Base-by-base conservation (phyloP, 2,113 vertebrate genomes). In the Hypanus sabinus region DNA sequence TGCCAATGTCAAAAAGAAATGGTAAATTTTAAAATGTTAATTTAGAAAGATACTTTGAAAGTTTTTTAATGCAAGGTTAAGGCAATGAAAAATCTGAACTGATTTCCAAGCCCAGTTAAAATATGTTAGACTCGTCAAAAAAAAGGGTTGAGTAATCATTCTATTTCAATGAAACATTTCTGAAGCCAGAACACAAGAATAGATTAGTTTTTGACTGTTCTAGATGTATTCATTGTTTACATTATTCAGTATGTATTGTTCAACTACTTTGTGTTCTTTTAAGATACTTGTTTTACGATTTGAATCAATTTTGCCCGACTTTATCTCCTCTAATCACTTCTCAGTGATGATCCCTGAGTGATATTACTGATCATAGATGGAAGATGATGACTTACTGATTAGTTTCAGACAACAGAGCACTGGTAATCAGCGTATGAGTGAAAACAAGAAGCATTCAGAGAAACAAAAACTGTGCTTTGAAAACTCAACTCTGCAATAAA, bases 341-440 rank as follows among this genome's bases (percentile, higher is more conserved):
- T 88, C 57, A 88, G 27, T 88, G 10, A 3, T 88, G 60, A 88
- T 88, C 27, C 83, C 27, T n/a, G 27, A 88, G 4, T 88, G 55
- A 83, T n/a, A 88, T n/a, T 88, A 3, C 83, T 62, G 57, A n/a
- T 62, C 83, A 12, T 88, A 16, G 16, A 11, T n/a, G n/a, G 57
- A n/a, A 81, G 60, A 88, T 88, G 83, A 88, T 88, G 27, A 30
- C 57, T 88, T 55, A 62, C 57, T n/a, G 55, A 88, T 60, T 88
- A n/a, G 30, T 76, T 30, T 88, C 57, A 88, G 60, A 88, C 4
- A 57, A 30, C 27, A 1, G 83, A 88, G 60, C 83, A 88, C n/a
- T 62, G 27, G 83, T n/a, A 88, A 60, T 88, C 57, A 88, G 57
- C 6, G n/a, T n/a, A 62, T 55, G 16, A 62, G 57, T 88, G 6